Conservation (phyloP, 1,140 invertebrate species). For the Drosophila malerkotliana region DNA sequence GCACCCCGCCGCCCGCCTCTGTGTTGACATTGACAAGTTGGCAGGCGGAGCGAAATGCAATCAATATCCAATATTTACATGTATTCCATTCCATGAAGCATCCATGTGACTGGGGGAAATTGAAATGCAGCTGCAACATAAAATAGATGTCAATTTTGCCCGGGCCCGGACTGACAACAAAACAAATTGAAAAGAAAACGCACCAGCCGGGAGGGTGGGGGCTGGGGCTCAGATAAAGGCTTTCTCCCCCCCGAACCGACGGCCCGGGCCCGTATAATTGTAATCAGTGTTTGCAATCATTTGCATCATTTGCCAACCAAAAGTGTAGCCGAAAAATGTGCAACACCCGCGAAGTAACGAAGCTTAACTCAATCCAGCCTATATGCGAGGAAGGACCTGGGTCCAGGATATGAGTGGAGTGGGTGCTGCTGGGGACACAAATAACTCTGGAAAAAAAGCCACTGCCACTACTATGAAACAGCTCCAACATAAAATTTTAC, state of each 20-base stretch:
- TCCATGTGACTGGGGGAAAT: conserved; percentile 20
- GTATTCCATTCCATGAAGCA: conserved; percentile 12
- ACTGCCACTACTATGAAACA: conserved; percentile 39
- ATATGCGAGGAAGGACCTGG: not conserved
- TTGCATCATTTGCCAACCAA: conserved; percentile 22
- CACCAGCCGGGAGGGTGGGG: not conserved
- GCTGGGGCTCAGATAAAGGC: conserved; percentile 12
- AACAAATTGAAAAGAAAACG: conserved; percentile 54
- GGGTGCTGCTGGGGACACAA: not conserved
- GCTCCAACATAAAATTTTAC: conserved; percentile 79
- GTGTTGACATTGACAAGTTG: conserved; percentile 69
- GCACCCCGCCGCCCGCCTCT: not conserved
- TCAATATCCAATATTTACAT: conserved; percentile 70
- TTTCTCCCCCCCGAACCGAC: not conserved
- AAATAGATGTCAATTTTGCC: conserved; percentile 65
- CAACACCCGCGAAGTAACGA: conserved; percentile 25
- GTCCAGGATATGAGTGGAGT: not conserved
- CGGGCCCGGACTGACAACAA: conserved; percentile 57
- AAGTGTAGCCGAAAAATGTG: conserved; percentile 34
- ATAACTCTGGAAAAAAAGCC: conserved; percentile 25
- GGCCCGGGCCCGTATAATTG: conserved; percentile 34
- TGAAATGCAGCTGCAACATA: conserved; percentile 57
- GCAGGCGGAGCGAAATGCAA: conserved; percentile 70
- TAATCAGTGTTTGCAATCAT: conserved; percentile 53
- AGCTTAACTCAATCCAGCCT: conserved; percentile 52